phyloP scores from a whole-genome alignment of 2,888 invertebrate genomes.

The Uloborus plumipes region DNA sequence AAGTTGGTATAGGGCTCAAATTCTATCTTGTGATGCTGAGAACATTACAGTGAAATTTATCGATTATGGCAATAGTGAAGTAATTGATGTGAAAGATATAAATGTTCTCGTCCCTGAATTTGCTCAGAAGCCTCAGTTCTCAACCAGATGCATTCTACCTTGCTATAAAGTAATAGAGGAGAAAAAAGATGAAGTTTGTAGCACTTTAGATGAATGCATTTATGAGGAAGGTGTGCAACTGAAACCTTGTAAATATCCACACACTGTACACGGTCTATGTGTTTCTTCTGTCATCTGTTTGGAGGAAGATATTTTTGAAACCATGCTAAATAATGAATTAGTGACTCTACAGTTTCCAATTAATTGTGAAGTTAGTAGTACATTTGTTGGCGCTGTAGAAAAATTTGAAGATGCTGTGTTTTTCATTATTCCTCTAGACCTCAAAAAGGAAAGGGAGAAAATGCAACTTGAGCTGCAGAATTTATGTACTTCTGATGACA shows the following conservation, averaged over 20 bases:
- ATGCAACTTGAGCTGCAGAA: conserved; percentile 8
- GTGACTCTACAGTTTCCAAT: conserved; percentile 22
- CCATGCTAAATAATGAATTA: conserved; percentile 20
- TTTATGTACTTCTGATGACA: conserved; percentile 3
- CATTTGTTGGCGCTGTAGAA: conserved; percentile 36
- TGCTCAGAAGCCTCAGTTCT: conserved; percentile 22
- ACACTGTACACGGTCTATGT: conserved; percentile 11
- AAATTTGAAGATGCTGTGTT: conserved; percentile 7
- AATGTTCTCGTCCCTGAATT: conserved; percentile 32
- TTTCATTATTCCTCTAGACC: conserved; percentile 32
- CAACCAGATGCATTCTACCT: conserved; percentile 19
- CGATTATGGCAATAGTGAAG: conserved; percentile 71
- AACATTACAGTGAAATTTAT: conserved; percentile 68
- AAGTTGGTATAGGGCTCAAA: conserved; percentile 69
- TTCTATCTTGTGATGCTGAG: conserved; percentile 17
- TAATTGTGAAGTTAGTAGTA: background rate
- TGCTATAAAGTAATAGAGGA: conserved; percentile 30
- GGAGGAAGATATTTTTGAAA: conserved; percentile 20
- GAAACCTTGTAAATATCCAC: conserved; percentile 25
- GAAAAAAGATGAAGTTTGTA: conserved; percentile 18
- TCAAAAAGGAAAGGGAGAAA: conserved; percentile 6
- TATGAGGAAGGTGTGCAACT: conserved; percentile 24
- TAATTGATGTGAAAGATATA: conserved; percentile 19
- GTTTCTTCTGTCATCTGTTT: conserved; percentile 7
- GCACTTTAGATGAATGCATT: conserved; percentile 30